These are phyloP conservation scores for Sarcophaga caerulescens DNA, from an alignment of 2,888 invertebrate species.

Conservation along the genomic window DNA sequence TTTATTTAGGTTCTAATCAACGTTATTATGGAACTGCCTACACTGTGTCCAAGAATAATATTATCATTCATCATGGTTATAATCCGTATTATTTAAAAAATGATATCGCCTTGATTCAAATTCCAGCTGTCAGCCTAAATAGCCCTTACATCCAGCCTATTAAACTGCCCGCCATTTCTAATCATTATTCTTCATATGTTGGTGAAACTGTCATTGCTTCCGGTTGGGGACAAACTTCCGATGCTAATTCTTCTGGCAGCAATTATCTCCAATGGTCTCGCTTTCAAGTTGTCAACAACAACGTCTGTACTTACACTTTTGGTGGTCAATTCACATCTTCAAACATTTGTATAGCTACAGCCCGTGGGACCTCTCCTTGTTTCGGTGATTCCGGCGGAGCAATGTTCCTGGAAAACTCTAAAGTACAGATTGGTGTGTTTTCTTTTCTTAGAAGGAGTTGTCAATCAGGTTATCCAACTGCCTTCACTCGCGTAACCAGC, in stretches of 20 bases:
- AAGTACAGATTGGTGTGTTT: slow-evolving; percentile 69
- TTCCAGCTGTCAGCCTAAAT: slow-evolving; percentile 66
- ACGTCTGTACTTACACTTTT: slow-evolving; percentile 73
- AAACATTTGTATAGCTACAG: slow-evolving; percentile 79
- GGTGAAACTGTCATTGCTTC: slow-evolving; percentile 77
- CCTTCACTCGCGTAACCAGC: slow-evolving; percentile 73
- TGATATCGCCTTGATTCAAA: slow-evolving; percentile 76
- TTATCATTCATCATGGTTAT: slow-evolving; percentile 78
- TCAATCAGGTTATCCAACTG: slow-evolving; percentile 71
- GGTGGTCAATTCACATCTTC: slow-evolving; percentile 67
- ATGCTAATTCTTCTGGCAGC: slow-evolving; percentile 69
- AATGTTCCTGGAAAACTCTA: slow-evolving; percentile 76
- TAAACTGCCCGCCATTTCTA: slow-evolving; percentile 69
- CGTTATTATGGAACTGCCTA: slow-evolving; percentile 71
- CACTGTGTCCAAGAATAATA: slow-evolving; percentile 69
- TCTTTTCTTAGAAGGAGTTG: slow-evolving; percentile 65
- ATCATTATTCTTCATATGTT: slow-evolving; percentile 73
- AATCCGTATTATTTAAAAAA: slow-evolving; percentile 70
- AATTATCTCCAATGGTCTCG: slow-evolving; percentile 75
- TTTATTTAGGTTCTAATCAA: slow-evolving; percentile 73
- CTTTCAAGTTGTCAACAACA: slow-evolving; percentile 75
- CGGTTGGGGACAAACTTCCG: slow-evolving; percentile 81
- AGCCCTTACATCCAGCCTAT: slow-evolving; percentile 64
- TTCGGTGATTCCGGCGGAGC: slow-evolving; percentile 79
- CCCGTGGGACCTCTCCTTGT: slow-evolving; percentile 78